A percentile compares a stretch with the other conserved stretches of the same genome.
Conservation (phyloP, 2,888 invertebrate species). For the Neria commutata region DNA sequence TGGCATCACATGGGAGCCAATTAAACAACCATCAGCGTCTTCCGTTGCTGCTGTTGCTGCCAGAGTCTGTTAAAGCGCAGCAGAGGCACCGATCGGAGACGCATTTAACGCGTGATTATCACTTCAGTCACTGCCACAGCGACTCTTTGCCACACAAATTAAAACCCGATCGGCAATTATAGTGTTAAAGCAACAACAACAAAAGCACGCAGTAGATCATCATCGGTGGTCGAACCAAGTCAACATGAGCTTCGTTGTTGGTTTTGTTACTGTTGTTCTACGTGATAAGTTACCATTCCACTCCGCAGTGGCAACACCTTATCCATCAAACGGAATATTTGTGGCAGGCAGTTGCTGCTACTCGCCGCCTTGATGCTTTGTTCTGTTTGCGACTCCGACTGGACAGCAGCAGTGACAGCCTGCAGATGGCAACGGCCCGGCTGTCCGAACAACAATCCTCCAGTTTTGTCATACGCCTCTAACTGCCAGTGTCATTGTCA, state of each 20-base stretch:
- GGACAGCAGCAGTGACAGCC: neutral
- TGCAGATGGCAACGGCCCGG: conserved; percentile 7
- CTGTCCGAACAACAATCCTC: conserved; percentile 11
- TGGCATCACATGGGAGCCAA: too few species aligned
- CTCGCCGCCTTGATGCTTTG: too few species aligned
- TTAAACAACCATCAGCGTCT: too few species aligned
- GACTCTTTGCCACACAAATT: neutral
- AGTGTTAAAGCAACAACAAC: neutral
- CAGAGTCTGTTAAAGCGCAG: too few species aligned
- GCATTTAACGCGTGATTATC: neutral
- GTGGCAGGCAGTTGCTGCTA: too few species aligned
- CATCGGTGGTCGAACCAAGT: neutral
- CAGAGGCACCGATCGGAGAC: neutral
- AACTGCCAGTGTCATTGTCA: neutral
- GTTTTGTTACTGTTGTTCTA: conserved; percentile 6
- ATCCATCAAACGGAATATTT: conserved; percentile 22
- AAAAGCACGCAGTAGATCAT: neutral
- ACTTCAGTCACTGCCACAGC: neutral
- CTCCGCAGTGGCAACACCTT: conserved; percentile 12
- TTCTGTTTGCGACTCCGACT: too few species aligned
- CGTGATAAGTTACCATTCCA: conserved; percentile 14
- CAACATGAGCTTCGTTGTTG: neutral
- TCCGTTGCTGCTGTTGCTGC: too few species aligned
- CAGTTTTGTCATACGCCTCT: neutral
- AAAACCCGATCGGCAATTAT: neutral